A percentile compares a stretch with the other conserved stretches of the same genome.
Conservation (phyloP, 1,140 invertebrate genomes). For the Lucilia cuprina region DNA sequence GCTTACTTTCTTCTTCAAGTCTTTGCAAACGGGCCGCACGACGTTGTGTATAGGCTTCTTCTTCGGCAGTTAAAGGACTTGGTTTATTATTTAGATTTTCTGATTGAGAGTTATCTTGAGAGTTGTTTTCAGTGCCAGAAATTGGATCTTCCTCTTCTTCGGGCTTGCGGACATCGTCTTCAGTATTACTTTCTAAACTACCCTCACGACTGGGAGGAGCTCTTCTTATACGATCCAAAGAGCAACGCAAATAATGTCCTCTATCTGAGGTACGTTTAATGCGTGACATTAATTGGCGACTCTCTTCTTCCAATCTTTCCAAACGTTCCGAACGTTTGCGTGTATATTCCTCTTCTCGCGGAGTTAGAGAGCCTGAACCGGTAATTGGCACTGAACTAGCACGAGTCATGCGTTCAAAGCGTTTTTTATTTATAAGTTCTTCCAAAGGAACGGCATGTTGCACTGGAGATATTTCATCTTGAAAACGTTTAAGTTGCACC, state of each 20-base stretch:
- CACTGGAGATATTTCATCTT: slow-evolving; percentile 53
- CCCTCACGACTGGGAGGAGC: slow-evolving; percentile 51
- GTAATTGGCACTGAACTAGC: slow-evolving; percentile 65
- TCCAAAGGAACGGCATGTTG: slow-evolving; percentile 56
- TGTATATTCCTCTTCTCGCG: slow-evolving; percentile 66
- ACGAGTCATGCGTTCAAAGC: slow-evolving; percentile 61
- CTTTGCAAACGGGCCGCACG: slow-evolving; percentile 62
- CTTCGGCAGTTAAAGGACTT: slow-evolving; percentile 46
- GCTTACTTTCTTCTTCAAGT: slow-evolving; percentile 52
- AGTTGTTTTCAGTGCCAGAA: neutral
- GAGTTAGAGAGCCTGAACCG: slow-evolving; percentile 52
- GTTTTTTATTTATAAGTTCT: slow-evolving; percentile 60
- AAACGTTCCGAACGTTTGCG: slow-evolving; percentile 71
- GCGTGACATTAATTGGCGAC: slow-evolving; percentile 71
- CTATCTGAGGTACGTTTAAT: slow-evolving; percentile 64
- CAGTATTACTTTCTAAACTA: slow-evolving; percentile 61
- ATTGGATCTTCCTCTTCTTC: neutral
- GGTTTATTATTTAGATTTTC: slow-evolving; percentile 21
- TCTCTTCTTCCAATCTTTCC: slow-evolving; percentile 76
- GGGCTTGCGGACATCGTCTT: slow-evolving; percentile 54
- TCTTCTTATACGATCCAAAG: slow-evolving; percentile 52
- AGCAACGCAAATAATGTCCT: slow-evolving; percentile 61
- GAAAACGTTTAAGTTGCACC: slow-evolving; percentile 55
- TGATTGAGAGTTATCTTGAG: neutral
- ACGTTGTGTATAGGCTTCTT: slow-evolving; percentile 66